These are phyloP conservation scores for Augochlorella aurata DNA, from an alignment of 2,888 invertebrate species.

Conservation along the genomic window DNA sequence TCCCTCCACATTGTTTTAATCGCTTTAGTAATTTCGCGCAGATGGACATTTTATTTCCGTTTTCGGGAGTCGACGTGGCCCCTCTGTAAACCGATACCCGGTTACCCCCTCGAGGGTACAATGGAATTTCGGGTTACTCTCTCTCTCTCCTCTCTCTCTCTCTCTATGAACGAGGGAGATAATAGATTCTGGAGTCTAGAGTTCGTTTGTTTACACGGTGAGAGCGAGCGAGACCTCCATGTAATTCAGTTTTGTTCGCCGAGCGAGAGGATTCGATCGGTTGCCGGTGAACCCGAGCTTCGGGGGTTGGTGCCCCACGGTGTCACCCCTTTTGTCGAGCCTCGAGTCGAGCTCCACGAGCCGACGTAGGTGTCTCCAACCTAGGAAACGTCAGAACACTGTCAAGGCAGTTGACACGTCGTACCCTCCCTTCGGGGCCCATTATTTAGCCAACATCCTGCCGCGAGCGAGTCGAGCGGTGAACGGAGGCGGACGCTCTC, in stretches of 20 bases:
- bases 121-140: conserved; percentile 22
- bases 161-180: not conserved
- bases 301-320: conserved; percentile 23
- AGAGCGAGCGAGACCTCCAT: not conserved
- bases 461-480: conserved; percentile 45
- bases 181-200: too few relatives aligned
- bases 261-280: conserved; percentile 5
- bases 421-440: conserved; percentile 75
- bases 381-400: conserved; percentile 73
- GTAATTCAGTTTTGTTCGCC: conserved; percentile 29
- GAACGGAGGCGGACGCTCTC: conserved; percentile 8
- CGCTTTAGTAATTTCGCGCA: conserved; percentile 52
- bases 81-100: conserved; percentile 43
- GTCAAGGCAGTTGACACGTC: conserved; percentile 81
- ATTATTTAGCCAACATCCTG: conserved; percentile 81
- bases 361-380: conserved; percentile 43
- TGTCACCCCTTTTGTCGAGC: conserved; percentile 11
- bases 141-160: not conserved
- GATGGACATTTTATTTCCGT: conserved; percentile 59
- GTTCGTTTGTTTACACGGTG: not conserved
- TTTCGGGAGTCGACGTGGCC: conserved; percentile 21
- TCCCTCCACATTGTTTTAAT: conserved; percentile 49
- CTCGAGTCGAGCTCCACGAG: conserved; percentile 40
- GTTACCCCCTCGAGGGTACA: conserved; percentile 12
- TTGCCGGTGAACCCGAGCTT: not conserved